Evolutionary conservation across 1,140 invertebrate species (phyloP), one percentile per base, ranked within the genome.

Genomic region (Euschistus heros): DNA sequence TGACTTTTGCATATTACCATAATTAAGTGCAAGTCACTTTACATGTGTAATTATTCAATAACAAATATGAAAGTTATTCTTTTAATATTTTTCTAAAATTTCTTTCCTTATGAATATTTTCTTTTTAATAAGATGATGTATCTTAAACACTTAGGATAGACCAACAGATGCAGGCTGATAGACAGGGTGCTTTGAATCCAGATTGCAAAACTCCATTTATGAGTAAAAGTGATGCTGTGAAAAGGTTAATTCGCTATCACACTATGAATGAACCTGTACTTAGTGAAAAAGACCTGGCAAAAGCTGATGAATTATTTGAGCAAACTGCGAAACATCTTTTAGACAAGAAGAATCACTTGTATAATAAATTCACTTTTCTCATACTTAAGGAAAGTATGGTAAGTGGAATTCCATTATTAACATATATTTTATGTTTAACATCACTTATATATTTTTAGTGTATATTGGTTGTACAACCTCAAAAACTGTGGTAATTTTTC

Each of bases 381-480:
- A 74, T 92, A n/a, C 74, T 91, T 55, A 88, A 89, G 76, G 89
- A 92, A 69, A 91, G 88, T 70, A 89, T 87, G 84, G 89, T 92
- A 77, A 79, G 81, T 76, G 54, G 2, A 13, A 37, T 37, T 37
- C 13, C 7, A 37, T 37, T 13, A 37, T 37, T 10, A 37, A 6
- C 8, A 10, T 37, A 37, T 37, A 1, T 37, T 37, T 37, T 37
- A 37, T n/a, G 33, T 13, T 37, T 37, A 37, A 10, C 5, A 13
- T 37, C 13, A 37, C 33, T 13, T 37, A n/a, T n/a, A n/a, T n/a
- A n/a, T n/a, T n/a, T n/a, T n/a, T n/a, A n/a, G n/a, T n/a, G n/a
- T n/a, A n/a, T n/a, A n/a, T n/a, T n/a, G n/a, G n/a, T n/a, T n/a
- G n/a, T n/a, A n/a, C n/a, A n/a, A n/a, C n/a, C n/a, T n/a, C n/a